phyloP scores from a whole-genome alignment of 2,797 vertebrate species.

The Champsocephalus gunnari region DNA sequence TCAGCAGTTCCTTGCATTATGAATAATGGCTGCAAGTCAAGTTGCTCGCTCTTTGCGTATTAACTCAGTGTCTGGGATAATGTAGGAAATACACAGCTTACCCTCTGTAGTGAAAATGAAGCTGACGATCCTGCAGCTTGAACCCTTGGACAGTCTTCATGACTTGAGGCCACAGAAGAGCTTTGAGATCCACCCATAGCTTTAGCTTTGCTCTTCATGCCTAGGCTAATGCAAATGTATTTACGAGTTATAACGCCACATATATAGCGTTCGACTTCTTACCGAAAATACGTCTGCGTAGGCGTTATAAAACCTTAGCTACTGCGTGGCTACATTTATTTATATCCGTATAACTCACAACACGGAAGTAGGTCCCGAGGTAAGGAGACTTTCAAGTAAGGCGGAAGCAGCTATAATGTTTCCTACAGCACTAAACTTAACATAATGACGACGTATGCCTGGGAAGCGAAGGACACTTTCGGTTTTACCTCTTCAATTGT shows the following conservation, averaged over 20 bases:
- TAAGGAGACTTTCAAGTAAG: not conserved
- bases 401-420: not conserved
- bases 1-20: not conserved
- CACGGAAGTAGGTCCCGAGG: constrained; percentile 18
- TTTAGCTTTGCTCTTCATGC: constrained; percentile 50
- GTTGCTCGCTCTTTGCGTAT: not conserved
- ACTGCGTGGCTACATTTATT: no score
- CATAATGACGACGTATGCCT: accelerated
- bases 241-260: not conserved
- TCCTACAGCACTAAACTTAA: accelerated
- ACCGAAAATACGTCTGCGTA: not conserved
- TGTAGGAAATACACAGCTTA: constrained; percentile 26
- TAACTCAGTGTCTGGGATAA: no score
- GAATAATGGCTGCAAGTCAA: not conserved
- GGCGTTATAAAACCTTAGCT: accelerated
- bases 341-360: not conserved
- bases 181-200: constrained; percentile 56
- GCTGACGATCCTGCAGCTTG: not conserved
- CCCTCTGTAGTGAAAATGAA: not conserved
- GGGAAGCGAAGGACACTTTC: not conserved
- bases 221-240: not conserved
- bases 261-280: no score
- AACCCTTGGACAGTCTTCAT: no score
- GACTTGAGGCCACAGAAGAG: not conserved
- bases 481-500: accelerated